A percentile compares a stretch with the other conserved stretches of the same genome.
These are phyloP conservation scores for Vidua macroura DNA, from an alignment of 2,113 vertebrate species.

Conservation along the genomic window DNA sequence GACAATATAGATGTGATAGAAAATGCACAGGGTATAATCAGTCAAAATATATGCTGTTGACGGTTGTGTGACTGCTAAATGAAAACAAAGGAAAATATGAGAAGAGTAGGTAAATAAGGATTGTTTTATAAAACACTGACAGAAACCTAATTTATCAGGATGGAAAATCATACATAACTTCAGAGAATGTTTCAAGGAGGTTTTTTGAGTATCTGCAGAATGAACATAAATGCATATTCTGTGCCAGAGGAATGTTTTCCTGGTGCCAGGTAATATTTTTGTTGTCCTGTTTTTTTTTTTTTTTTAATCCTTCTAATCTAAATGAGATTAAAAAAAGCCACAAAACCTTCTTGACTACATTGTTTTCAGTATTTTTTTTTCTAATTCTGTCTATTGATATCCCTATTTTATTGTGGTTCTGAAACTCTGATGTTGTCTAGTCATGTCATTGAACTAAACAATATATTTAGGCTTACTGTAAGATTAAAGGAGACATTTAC, in stretches of 20 bases:
- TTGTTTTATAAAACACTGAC: not conserved
- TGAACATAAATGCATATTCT: not conserved
- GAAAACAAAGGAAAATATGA: not conserved
- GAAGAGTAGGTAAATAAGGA: not conserved
- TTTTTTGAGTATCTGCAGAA: not conserved
- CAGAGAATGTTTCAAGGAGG: not conserved
- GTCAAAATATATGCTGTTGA: not conserved
- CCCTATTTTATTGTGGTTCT: not conserved
- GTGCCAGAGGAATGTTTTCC: constrained; percentile 21
- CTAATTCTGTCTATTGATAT: not conserved
- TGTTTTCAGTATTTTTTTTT: not conserved
- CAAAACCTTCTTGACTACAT: not conserved
- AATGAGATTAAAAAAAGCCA: not conserved
- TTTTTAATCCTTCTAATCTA: not conserved
- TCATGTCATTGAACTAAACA: not conserved
- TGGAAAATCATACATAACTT: not conserved
- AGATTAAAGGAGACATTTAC: not conserved
- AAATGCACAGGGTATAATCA: not conserved
- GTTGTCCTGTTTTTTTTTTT: not conserved
- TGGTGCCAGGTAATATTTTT: not conserved
- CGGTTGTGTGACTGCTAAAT: not conserved
- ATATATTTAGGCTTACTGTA: not conserved
- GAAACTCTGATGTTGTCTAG: not conserved
- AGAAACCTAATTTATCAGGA: not conserved
- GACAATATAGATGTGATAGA: not conserved